Percentiles rank a stretch among this genome's conserved stretches.
Evolutionary conservation across 2,888 invertebrate species (phyloP).

Genomic region (Cremastinae sp.): DNA sequence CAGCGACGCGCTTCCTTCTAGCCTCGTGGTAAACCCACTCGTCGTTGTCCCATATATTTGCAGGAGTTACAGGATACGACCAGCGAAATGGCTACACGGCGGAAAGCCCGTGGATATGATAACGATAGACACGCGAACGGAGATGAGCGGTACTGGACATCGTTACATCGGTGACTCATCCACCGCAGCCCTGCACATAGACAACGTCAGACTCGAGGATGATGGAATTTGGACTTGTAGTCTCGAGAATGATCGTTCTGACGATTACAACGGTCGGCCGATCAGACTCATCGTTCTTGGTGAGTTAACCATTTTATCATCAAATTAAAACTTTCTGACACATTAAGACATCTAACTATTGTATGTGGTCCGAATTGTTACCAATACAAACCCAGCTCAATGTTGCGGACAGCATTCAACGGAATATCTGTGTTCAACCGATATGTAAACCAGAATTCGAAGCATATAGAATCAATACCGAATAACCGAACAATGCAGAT

Average conservation of each 20-base stretch:
- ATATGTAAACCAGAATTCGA: background rate
- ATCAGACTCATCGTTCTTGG: constrained; percentile 85
- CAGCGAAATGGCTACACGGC: constrained; percentile 77
- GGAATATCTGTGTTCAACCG: constrained; percentile 19
- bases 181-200: constrained; percentile 81
- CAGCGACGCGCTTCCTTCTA: constrained; percentile 31
- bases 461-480: constrained; percentile 22
- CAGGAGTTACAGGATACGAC: constrained; percentile 77
- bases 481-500: constrained; percentile 27
- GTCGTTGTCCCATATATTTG: constrained; percentile 59
- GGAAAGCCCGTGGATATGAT: constrained; percentile 77
- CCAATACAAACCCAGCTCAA: constrained; percentile 2
- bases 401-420: constrained; percentile 5
- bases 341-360: no score
- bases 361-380: background rate
- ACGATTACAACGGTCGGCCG: constrained; percentile 84
- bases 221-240: constrained; percentile 88
- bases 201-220: constrained; percentile 84
- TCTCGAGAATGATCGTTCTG: constrained; percentile 84
- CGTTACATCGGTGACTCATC: constrained; percentile 78
- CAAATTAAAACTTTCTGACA: no score
- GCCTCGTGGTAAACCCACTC: constrained; percentile 48
- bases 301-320: constrained; percentile 77
- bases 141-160: constrained; percentile 79
- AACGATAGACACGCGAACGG: constrained; percentile 78